Base-by-base conservation (phyloP, 2,888 invertebrate genomes). In the Nematopogon swammerdamellus region DNA sequence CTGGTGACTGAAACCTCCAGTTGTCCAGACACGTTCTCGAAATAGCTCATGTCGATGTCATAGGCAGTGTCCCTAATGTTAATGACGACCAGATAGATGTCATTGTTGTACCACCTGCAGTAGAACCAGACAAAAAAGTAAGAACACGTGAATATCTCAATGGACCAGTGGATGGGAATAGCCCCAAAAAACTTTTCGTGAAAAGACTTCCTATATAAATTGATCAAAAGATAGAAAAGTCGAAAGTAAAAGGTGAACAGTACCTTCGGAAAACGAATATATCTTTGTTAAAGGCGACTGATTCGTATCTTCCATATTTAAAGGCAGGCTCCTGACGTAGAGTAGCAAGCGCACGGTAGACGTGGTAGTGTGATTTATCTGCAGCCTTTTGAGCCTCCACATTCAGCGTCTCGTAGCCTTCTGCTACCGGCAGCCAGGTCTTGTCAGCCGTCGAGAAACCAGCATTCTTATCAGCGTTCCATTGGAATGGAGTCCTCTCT, bases 371-470 rank as follows among this genome's bases (percentile, higher is more conserved):
- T 19, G 86, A 87, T 29, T 70, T 68, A 0, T 63, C 60, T 0
- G 66, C 65, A 5, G 60, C 58, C 50, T 63, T 72, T 61, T 89
- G 82, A 0, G 61, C 71, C 52, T 76, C 75, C 1, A 87, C 80
- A 58, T 89, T 90, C 20, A 84, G 60, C 0, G 60, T 70, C 54
- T 70, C 68, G 58, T 85, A 88, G 54, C 86, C 84, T 0, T 79
- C 68, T 47, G 86, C 80, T 1, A 89, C 81, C 2, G 88, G 88
- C 10, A 89, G 62, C 89, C 89, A 90, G 0, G 88, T 83, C 2
- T 64, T 68, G 0, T 68, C 70, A 8, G 66, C 75, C 1, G 65
- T 73, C 0, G 87, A 84, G 59, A 90, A 90, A 75, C 77, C 79
- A 44, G 84, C 81, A 56, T 79, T 84, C 59, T 63, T 82, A 49